Evolutionary conservation across 2,113 vertebrate species (phyloP), one percentile per base, ranked within the genome.

Genomic region (Orientallactaga bullata): DNA sequence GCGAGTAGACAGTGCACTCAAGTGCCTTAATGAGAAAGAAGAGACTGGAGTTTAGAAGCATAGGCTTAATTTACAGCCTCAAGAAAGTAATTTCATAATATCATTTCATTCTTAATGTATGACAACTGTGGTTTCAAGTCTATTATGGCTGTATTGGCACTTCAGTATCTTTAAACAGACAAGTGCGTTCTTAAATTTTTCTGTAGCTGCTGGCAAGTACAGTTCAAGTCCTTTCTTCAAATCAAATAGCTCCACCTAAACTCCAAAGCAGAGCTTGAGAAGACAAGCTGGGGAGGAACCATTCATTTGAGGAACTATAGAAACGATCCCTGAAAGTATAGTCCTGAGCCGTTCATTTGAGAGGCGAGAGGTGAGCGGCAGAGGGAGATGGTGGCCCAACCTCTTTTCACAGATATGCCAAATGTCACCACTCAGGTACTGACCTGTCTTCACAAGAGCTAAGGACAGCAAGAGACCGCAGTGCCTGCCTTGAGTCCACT

Each of bases 321-420:
- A n/a, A n/a, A n/a, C n/a, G n/a, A n/a, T n/a, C n/a, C n/a, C n/a
- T n/a, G n/a, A n/a, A n/a, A n/a, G n/a, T n/a, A n/a, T n/a, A n/a
- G n/a, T n/a, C n/a, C n/a, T 47, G 42, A 32, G 21, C 42, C 83
- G 72, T 91, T 93, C 51, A 35, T 71, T 73, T 79, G 85, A 58
- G 74, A 85, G 20, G 39, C 42, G 42, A 74, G 6, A 71, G 55
- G 37, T 78, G 55, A 63, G 55, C 63, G 55, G 17, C 21, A n/a
- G 37, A 61, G 39, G 6, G 2, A 13, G 55, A 55, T 55, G 55
- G 55, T 55, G 55, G 12, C 15, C 55, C 10, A 55, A 55, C 42
- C 5, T 55, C 55, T 55, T 55, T 55, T 12, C 55, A 55, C 55
- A 55, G 55, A 55, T 55, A 6, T 13, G 12, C 42, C 42, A 47